Evolutionary conservation across 2,113 vertebrate species (phyloP).

Genomic region (Fukomys damarensis): DNA sequence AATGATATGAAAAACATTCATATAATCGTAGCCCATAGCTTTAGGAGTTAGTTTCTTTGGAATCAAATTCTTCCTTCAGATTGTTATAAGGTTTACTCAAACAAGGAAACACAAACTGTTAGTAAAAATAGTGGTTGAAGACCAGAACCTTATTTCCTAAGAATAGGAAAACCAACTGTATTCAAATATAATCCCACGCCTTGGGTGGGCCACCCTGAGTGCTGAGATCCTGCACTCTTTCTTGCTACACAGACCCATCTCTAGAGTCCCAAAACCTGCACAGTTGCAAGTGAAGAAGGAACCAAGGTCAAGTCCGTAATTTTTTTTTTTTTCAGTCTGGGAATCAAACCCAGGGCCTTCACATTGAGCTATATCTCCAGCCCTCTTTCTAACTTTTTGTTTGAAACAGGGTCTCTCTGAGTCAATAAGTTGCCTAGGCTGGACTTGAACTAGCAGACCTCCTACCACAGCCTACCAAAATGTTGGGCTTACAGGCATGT

Average conservation of each 20-base stretch:
- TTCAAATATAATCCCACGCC: neutral
- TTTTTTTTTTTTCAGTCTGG: neutral
- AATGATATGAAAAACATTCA: neutral
- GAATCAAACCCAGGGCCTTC: neutral
- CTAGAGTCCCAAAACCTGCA: neutral
- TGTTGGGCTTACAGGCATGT: neutral
- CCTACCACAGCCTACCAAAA: neutral
- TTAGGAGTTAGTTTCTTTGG: conserved; percentile 10
- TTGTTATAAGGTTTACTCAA: neutral
- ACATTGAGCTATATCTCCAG: neutral
- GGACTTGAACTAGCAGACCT: neutral
- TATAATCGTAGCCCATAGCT: neutral
- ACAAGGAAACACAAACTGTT: neutral
- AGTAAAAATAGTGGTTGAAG: neutral
- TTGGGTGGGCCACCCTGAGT: neutral
- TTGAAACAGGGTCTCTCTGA: neutral
- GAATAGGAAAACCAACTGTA: neutral
- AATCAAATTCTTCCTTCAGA: conserved; percentile 58
- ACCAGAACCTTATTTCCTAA: conserved; percentile 28
- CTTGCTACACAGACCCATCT: neutral
- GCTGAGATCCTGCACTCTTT: neutral
- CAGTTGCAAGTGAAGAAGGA: conserved; percentile 12
- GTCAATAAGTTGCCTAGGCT: neutral
- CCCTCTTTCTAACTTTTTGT: neutral
- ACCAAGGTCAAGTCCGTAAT: neutral